phyloP scores from a whole-genome alignment of 2,888 invertebrate species.

The Caenorhabditis macrosperma region DNA sequence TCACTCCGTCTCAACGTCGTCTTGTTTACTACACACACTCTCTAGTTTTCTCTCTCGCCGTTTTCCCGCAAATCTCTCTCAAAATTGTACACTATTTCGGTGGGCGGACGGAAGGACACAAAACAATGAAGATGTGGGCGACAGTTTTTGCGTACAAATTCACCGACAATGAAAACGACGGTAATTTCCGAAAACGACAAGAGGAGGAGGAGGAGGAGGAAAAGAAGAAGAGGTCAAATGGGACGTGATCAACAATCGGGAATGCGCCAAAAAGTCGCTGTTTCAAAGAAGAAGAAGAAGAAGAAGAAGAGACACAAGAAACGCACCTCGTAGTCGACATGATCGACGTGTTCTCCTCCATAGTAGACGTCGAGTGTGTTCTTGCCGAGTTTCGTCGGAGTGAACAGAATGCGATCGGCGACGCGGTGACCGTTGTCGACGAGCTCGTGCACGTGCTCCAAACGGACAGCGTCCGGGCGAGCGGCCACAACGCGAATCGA shows the following conservation, averaged over 20 bases:
- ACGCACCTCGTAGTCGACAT: constrained; percentile 59
- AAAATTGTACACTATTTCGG: too few species aligned
- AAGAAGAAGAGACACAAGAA: background rate
- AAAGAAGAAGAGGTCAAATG: background rate
- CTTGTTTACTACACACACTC: constrained; percentile 19
- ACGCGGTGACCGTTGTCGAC: constrained; percentile 32
- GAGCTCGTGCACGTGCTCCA: constrained; percentile 39
- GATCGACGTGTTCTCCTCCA: constrained; percentile 61
- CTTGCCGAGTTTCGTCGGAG: constrained; percentile 49
- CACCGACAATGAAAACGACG: too few species aligned
- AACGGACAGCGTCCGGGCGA: constrained; percentile 51
- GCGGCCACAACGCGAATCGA: constrained; percentile 38
- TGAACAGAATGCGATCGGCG: constrained; percentile 38
- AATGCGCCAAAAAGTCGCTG: too few species aligned
- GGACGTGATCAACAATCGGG: too few species aligned
- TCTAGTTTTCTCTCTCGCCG: background rate
- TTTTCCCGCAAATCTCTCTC: background rate
- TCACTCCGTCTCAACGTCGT: constrained; percentile 3
- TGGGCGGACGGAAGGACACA: too few species aligned
- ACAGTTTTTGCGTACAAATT: too few species aligned
- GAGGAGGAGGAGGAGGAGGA: background rate
- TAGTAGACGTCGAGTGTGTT: constrained; percentile 58
- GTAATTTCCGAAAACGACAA: too few species aligned
- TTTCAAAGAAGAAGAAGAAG: background rate
- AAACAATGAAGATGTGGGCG: background rate